These are phyloP conservation scores for Meloe dianella DNA, from an alignment of 2,888 invertebrate species.

Conservation along the genomic window DNA sequence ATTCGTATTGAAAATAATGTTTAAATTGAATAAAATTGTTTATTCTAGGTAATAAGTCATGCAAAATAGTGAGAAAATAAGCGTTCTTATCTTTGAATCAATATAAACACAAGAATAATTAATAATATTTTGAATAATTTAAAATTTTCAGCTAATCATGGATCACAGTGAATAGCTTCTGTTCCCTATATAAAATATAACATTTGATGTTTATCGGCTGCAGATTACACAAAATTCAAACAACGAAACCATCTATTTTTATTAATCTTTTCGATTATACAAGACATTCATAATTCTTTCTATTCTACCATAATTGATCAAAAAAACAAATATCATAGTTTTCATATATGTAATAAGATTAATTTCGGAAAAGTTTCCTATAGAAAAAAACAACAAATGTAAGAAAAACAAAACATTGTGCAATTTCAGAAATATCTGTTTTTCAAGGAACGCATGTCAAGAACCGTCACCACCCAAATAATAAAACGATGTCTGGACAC, in stretches of 20 bases:
- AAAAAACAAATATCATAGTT: background rate
- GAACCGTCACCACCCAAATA: conserved; percentile 34
- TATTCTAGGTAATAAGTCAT: too few species aligned
- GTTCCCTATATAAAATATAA: background rate
- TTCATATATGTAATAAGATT: background rate
- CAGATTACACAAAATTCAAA: conserved; percentile 8
- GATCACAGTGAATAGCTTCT: conserved; percentile 1
- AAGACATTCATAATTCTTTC: background rate
- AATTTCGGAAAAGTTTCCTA: conserved; percentile 1
- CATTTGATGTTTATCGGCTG: background rate
- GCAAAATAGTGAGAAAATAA: too few species aligned
- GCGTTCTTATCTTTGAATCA: too few species aligned
- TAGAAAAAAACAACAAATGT: background rate
- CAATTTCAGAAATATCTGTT: conserved; percentile 28
- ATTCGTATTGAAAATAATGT: background rate
- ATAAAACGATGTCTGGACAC: conserved; percentile 37
- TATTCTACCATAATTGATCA: background rate
- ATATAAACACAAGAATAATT: background rate
- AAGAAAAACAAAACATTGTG: conserved; percentile 24
- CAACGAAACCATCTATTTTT: conserved; percentile 6
- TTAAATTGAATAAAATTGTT: background rate
- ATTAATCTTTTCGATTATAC: background rate
- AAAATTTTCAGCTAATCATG: conserved; percentile 5
- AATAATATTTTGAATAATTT: background rate
- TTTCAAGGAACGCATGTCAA: conserved; percentile 26